These are phyloP conservation scores for Thunnus thynnus DNA, from an alignment of 2,113 vertebrate genomes.

Conservation along the genomic window DNA sequence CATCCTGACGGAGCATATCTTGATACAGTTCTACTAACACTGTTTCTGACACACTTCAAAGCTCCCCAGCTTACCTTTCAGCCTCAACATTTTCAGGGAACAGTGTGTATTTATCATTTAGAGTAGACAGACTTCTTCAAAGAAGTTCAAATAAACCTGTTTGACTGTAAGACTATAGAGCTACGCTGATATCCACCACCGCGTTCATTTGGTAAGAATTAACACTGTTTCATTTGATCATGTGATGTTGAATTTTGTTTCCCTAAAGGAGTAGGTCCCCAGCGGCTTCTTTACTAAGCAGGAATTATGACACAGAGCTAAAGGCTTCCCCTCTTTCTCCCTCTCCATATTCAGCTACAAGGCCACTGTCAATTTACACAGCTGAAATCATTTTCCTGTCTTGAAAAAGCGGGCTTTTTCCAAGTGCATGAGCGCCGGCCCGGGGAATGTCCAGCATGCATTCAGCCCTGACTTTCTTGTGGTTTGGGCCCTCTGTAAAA, in stretches of 20 bases:
- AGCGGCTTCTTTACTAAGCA: slow-evolving; percentile 56
- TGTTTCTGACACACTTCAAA: slow-evolving; percentile 44
- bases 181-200: slow-evolving; percentile 39
- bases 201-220: slow-evolving; percentile 77
- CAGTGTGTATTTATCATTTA: slow-evolving; percentile 59
- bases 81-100: slow-evolving; percentile 6
- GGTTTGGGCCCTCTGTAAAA: slow-evolving; percentile 78
- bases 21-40: slow-evolving; percentile 37
- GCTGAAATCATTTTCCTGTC: slow-evolving; percentile 81
- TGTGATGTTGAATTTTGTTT: slow-evolving; percentile 51
- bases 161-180: slow-evolving; percentile 31
- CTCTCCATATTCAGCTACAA: slow-evolving; percentile 77
- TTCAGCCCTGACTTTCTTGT: slow-evolving; percentile 81
- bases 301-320: slow-evolving; percentile 70
- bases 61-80: slow-evolving; percentile 42
- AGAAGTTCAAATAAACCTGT: slow-evolving; percentile 65
- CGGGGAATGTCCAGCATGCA: slow-evolving; percentile 69
- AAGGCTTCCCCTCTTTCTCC: slow-evolving; percentile 61
- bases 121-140: slow-evolving; percentile 46
- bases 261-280: slow-evolving; percentile 48
- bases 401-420: slow-evolving; percentile 74
- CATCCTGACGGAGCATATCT: slow-evolving; percentile 65
- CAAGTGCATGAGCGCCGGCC: slow-evolving; percentile 55
- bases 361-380: slow-evolving; percentile 82
- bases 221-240: slow-evolving; percentile 67